A percentile compares a stretch with the other conserved stretches of the same genome.
Conservation (phyloP, 2,113 vertebrate genomes). For the Lepidothrix coronata region DNA sequence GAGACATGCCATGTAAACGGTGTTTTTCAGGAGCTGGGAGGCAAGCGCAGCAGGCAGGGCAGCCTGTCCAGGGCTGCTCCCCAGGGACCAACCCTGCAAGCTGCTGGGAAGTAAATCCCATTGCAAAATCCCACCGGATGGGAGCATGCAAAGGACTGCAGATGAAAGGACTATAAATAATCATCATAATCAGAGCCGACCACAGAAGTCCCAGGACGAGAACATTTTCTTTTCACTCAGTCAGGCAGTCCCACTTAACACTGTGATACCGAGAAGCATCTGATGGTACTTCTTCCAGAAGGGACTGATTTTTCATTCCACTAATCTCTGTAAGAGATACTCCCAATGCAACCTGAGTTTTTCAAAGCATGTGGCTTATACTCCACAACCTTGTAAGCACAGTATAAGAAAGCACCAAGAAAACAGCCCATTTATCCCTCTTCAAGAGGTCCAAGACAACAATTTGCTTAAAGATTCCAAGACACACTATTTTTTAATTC, state of each 20-base stretch:
- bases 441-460: background rate
- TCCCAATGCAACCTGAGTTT: fast-evolving
- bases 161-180: conserved; percentile 26
- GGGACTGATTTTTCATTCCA: background rate
- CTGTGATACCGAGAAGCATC: background rate
- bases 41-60: background rate
- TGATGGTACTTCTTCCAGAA: background rate
- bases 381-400: background rate
- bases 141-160: background rate
- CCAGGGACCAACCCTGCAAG: background rate
- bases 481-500: background rate
- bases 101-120: conserved; percentile 23
- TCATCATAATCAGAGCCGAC: background rate
- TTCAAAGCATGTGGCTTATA: fast-evolving
- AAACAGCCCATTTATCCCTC: background rate
- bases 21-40: background rate
- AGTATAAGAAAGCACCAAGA: background rate
- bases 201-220: background rate
- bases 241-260: background rate
- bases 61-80: background rate
- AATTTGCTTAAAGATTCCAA: background rate
- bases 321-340: background rate
- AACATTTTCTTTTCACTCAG: background rate
- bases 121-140: conserved; percentile 1
- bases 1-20: background rate